Conservation (phyloP, 2,113 vertebrate species). For the Neodontobutis hainanensis region DNA sequence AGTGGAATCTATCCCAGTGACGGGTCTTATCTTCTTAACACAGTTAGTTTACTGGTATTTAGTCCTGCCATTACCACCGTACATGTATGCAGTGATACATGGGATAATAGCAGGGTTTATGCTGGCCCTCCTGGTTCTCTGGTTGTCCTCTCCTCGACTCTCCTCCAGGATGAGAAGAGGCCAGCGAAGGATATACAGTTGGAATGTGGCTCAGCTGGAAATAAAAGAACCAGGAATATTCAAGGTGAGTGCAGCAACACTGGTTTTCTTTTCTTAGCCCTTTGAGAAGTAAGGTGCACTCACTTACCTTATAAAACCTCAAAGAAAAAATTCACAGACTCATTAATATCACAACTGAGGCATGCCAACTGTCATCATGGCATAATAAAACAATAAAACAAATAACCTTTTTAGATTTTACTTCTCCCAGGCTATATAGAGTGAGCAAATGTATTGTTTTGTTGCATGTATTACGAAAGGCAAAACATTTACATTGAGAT, state of each 20-base stretch:
- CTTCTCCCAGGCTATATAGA: no score
- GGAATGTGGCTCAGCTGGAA: constrained; percentile 83
- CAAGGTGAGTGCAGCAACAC: constrained; percentile 79
- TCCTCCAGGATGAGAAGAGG: constrained; percentile 62
- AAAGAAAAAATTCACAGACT: no score
- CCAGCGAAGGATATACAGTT: constrained; percentile 62
- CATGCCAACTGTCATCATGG: no score
- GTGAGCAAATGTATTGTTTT: no score
- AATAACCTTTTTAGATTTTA: no score
- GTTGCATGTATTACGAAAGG: no score
- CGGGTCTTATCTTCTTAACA: constrained; percentile 85
- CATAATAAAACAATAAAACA: no score
- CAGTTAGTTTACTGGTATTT: constrained; percentile 90
- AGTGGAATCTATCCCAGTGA: constrained; percentile 80
- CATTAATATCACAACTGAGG: no score
- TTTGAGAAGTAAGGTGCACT: no score
- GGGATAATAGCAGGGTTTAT: constrained; percentile 90
- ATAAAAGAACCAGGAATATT: constrained; percentile 92
- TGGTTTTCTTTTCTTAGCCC: neutral
- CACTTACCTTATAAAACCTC: no score
- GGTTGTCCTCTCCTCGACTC: constrained; percentile 86
- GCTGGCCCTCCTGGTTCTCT: constrained; percentile 88
- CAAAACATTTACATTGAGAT: no score
- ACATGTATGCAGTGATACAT: constrained; percentile 85
- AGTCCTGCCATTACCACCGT: constrained; percentile 88